A percentile compares a stretch with the other conserved stretches of the same genome.
Evolutionary conservation across 2,888 invertebrate species (phyloP).

Genomic region (Diplolepis rosae): DNA sequence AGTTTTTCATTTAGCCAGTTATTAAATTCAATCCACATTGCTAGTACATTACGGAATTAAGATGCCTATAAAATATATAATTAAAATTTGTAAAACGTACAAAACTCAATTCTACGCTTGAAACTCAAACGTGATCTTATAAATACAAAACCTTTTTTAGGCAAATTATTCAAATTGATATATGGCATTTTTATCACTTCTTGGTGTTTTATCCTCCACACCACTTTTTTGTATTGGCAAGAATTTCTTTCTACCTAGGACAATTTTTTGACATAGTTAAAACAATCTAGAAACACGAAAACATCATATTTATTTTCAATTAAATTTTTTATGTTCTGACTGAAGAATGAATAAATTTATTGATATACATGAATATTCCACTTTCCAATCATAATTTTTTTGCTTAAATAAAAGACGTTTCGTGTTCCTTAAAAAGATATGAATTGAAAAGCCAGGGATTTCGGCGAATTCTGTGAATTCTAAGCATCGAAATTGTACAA

Average conservation of each 20-base stretch:
- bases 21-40: neutral
- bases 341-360: no score
- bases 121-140: neutral
- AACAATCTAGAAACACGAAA: no score
- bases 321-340: no score
- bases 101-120: neutral
- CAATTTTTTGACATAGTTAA: no score
- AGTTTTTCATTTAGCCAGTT: conserved; percentile 1
- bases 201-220: neutral
- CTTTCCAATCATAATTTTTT: neutral
- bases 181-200: neutral
- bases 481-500: conserved; percentile 1
- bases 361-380: no score
- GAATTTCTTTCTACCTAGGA: no score
- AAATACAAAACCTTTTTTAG: neutral
- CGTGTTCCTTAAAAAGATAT: neutral
- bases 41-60: no score
- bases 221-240: neutral
- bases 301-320: no score
- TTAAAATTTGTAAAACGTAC: neutral
- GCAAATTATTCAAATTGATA: neutral
- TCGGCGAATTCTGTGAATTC: neutral
- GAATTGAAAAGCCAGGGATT: neutral
- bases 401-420: neutral
- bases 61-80: neutral